Percentiles rank a stretch among this genome's conserved stretches.
Conservation (phyloP, 37 sponge, comb jelly and placozoan genomes). For the Beroe forskalii region DNA sequence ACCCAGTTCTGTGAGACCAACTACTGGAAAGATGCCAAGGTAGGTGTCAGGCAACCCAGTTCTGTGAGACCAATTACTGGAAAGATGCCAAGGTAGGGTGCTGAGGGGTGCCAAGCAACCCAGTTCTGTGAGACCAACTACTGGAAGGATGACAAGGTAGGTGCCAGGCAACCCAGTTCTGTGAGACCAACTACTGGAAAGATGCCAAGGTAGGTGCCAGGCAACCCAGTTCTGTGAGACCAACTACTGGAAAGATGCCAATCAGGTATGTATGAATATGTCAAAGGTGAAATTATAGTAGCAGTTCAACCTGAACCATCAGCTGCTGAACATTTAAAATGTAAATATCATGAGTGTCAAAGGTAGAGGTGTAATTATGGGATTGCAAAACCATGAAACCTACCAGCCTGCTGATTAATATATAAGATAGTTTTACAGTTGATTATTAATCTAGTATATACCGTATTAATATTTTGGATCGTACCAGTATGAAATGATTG, state of each 20-base stretch:
- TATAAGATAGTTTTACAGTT: too few relatives aligned
- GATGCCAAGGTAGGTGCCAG: background rate
- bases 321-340: too few relatives aligned
- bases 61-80: constrained; percentile 24
- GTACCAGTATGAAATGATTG: too few relatives aligned
- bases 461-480: too few relatives aligned
- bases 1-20: constrained; percentile 13
- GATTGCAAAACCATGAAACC: too few relatives aligned
- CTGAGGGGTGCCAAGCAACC: background rate
- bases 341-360: too few relatives aligned
- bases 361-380: too few relatives aligned
- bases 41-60: background rate
- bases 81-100: background rate
- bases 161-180: constrained; percentile 24
- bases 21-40: background rate
- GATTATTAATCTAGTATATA: too few relatives aligned
- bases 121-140: constrained; percentile 3
- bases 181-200: background rate
- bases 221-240: constrained; percentile 15
- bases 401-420: too few relatives aligned
- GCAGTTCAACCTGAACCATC: too few relatives aligned
- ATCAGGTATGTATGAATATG: background rate
- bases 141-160: constrained; percentile 5
- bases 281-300: too few relatives aligned
- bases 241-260: background rate